Evolutionary conservation across 2,797 vertebrate genomes (phyloP).

Genomic region (Lophotriccus pileatus): DNA sequence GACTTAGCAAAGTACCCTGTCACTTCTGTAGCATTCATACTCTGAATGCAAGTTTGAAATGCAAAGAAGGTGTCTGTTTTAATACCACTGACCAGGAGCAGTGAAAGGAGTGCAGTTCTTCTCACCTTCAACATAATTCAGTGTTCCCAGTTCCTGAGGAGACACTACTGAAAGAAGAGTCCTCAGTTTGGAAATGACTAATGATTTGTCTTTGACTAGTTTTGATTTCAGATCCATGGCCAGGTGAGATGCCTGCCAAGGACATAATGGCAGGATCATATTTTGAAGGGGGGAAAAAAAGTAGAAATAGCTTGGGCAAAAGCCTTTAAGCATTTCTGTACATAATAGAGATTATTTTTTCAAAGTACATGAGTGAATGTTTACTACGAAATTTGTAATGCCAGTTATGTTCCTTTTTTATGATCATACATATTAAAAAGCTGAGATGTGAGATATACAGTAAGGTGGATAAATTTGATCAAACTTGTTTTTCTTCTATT

Average conservation of each 20-base stretch:
- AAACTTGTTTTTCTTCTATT: background rate
- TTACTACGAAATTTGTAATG: background rate
- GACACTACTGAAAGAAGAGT: background rate
- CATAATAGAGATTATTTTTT: background rate
- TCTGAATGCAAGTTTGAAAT: background rate
- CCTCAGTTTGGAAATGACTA: background rate
- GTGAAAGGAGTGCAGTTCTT: background rate
- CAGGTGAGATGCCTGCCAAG: background rate
- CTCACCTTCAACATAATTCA: background rate
- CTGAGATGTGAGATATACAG: background rate
- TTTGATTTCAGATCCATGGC: background rate
- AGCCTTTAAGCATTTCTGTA: background rate
- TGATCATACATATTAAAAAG: background rate
- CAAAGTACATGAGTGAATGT: background rate
- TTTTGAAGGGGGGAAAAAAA: background rate
- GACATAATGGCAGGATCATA: background rate
- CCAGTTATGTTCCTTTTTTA: rapidly evolving
- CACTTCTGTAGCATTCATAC: background rate
- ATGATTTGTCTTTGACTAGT: background rate
- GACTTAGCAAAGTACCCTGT: background rate
- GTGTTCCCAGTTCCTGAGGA: background rate
- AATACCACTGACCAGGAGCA: background rate
- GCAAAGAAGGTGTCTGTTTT: background rate
- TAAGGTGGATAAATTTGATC: background rate
- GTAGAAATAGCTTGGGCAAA: background rate